These are phyloP conservation scores for Antedon mediterranea DNA, from an alignment of 53 echinoderm and acorn worm species.

Conservation along the genomic window DNA sequence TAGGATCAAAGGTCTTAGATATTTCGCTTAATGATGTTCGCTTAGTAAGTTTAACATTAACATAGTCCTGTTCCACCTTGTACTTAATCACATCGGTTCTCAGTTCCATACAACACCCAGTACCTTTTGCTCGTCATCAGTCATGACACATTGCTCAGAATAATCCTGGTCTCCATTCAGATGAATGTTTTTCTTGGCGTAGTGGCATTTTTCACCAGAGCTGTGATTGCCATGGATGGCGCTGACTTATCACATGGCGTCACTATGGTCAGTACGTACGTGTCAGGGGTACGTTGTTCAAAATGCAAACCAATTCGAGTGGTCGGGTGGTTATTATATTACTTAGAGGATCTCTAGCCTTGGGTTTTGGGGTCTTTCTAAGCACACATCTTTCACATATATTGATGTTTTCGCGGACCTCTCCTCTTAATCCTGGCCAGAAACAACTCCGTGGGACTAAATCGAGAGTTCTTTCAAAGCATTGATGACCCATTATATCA, in stretches of 20 bases:
- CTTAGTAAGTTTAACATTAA: slow-evolving; percentile 15
- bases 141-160: not conserved
- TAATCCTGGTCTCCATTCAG: slow-evolving; percentile 9
- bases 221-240: not conserved
- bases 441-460: no score
- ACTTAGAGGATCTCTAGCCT: no score
- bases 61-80: slow-evolving; percentile 9
- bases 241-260: not conserved
- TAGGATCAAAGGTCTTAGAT: slow-evolving; percentile 19
- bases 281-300: not conserved
- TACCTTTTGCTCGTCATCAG: slow-evolving; percentile 30
- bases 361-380: no score
- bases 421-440: no score
- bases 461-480: no score
- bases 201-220: not conserved
- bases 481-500: no score
- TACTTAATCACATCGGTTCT: slow-evolving; percentile 30
- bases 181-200: no score
- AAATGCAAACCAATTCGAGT: no score
- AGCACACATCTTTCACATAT: no score
- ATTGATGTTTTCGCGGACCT: no score
- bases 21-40: slow-evolving; percentile 20
- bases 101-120: slow-evolving; percentile 32
- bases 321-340: no score
- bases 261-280: not conserved